A percentile compares a stretch with the other conserved stretches of the same genome.
Evolutionary conservation across 1,140 invertebrate species (phyloP).

Genomic region (Papilio glaucus): DNA sequence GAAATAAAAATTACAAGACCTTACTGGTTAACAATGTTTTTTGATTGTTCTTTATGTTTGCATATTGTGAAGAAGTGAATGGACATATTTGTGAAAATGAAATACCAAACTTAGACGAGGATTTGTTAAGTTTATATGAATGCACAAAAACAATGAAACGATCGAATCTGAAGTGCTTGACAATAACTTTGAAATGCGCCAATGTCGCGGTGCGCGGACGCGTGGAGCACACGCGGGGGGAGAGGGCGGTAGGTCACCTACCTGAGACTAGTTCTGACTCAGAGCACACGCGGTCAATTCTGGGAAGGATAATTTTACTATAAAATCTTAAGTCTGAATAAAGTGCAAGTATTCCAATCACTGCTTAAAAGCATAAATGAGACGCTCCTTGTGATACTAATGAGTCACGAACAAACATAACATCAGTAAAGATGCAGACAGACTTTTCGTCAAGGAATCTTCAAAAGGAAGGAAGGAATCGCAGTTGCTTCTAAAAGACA

Average conservation of each 20-base stretch:
- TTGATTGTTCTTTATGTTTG: too few species aligned
- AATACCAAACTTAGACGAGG: not conserved
- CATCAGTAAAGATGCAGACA: too few species aligned
- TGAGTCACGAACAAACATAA: too few species aligned
- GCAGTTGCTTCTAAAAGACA: too few species aligned
- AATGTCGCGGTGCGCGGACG: constrained; percentile 9
- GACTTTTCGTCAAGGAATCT: too few species aligned
- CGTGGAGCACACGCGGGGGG: not conserved
- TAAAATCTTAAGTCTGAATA: constrained; percentile 18
- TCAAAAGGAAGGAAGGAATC: too few species aligned
- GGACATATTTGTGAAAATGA: not conserved
- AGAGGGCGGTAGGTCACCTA: constrained; percentile 27
- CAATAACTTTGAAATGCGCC: constrained; percentile 31
- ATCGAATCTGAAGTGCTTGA: constrained; percentile 17
- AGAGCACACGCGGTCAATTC: constrained; percentile 20
- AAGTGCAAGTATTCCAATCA: not conserved
- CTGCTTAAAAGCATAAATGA: too few species aligned
- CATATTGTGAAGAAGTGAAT: not conserved
- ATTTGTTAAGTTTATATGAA: not conserved
- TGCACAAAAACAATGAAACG: not conserved
- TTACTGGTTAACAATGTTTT: too few species aligned
- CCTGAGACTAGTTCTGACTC: constrained; percentile 37
- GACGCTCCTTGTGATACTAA: too few species aligned
- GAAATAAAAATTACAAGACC: too few species aligned
- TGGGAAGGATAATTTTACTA: constrained; percentile 35